Conservation (phyloP, 2,113 vertebrate species). For the Rhea americana region DNA sequence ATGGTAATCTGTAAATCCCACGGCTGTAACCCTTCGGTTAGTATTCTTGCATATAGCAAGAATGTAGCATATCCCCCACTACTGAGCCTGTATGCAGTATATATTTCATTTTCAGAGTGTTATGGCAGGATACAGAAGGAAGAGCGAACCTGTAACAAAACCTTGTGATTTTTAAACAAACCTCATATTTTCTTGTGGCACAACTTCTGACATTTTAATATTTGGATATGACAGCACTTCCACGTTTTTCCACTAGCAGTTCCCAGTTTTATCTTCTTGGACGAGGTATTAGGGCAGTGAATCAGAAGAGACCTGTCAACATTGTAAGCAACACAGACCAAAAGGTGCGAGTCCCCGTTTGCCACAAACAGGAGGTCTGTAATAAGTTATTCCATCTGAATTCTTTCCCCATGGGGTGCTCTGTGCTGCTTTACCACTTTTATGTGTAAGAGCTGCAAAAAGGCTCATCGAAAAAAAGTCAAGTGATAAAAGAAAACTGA, state of each 20-base stretch:
- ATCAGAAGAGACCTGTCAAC: not conserved
- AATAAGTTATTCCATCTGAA: not conserved
- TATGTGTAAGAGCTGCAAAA: not conserved
- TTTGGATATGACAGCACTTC: not conserved
- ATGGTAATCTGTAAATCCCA: not conserved
- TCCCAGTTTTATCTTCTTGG: not conserved
- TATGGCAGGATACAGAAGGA: not conserved
- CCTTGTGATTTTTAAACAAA: not conserved
- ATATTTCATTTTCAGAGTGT: not conserved
- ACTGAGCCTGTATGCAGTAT: accelerated
- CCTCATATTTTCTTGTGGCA: not conserved
- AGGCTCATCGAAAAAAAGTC: not conserved
- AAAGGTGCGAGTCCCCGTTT: not conserved
- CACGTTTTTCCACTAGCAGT: not conserved
- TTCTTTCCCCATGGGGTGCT: not conserved
- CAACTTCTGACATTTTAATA: not conserved
- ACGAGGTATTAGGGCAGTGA: not conserved
- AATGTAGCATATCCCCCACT: not conserved
- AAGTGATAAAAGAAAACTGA: not conserved
- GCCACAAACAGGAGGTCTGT: not conserved
- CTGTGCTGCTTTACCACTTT: not conserved
- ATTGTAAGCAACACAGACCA: not conserved
- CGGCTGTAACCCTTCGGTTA: not conserved
- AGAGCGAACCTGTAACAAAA: not conserved
- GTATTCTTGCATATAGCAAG: not conserved